phyloP scores from a whole-genome alignment of 2,888 invertebrate genomes.

The Trichopoda pennipes region DNA sequence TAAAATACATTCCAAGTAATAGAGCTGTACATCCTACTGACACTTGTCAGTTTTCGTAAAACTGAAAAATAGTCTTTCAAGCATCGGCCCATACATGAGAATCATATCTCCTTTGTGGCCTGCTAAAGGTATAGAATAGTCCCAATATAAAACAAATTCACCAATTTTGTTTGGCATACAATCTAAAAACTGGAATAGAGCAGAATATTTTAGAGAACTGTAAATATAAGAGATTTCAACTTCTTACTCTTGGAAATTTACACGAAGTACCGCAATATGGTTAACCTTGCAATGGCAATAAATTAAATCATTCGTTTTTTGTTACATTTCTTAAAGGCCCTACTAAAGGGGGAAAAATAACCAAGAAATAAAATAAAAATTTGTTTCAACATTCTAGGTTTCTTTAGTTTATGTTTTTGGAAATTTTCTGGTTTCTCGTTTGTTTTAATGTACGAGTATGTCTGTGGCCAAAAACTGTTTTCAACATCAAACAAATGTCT shows the following conservation, averaged over 20 bases:
- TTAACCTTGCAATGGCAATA: constrained; percentile 71
- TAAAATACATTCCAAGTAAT: too few species aligned
- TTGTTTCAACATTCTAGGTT: constrained; percentile 54
- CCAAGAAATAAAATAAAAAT: constrained; percentile 39
- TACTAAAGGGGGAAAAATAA: constrained; percentile 19
- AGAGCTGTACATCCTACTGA: too few species aligned
- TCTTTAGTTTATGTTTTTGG: constrained; percentile 7
- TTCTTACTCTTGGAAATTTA: constrained; percentile 67
- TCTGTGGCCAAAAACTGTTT: constrained; percentile 21
- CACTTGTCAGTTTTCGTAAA: too few species aligned
- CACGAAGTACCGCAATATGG: constrained; percentile 72
- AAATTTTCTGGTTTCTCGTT: constrained; percentile 13
- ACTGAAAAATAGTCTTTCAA: too few species aligned
- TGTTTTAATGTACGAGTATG: not conserved
- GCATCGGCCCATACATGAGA: too few species aligned
- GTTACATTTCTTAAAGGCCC: not conserved
- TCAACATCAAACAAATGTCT: constrained; percentile 62
- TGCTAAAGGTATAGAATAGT: too few species aligned
- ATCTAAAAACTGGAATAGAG: not conserved
- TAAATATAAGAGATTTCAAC: not conserved
- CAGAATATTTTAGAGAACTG: not conserved
- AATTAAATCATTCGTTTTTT: constrained; percentile 63
- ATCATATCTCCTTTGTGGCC: too few species aligned
- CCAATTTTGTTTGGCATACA: too few species aligned
- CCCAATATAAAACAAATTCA: too few species aligned